phyloP scores from a whole-genome alignment of 1,140 invertebrate species.

The Scaptomyza pallida region DNA sequence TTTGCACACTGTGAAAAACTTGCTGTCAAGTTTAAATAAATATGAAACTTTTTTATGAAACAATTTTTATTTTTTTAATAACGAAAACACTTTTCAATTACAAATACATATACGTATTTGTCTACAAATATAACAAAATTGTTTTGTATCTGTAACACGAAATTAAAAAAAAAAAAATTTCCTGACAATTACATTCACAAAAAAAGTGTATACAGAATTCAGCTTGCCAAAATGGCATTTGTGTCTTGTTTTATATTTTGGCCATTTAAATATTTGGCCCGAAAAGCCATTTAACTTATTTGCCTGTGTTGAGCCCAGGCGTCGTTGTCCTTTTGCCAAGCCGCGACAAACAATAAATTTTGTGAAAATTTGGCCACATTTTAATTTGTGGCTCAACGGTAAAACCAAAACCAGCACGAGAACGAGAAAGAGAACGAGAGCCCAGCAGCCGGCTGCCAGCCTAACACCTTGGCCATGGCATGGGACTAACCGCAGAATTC shows the following conservation, averaged over 20 bases:
- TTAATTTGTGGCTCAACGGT: conserved; percentile 72
- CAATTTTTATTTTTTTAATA: too few species aligned
- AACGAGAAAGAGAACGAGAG: background rate
- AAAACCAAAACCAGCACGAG: conserved; percentile 13
- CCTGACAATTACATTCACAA: background rate
- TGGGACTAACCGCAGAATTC: conserved; percentile 64
- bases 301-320: conserved; percentile 53
- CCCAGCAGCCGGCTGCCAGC: conserved; percentile 9
- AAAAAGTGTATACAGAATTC: conserved; percentile 3
- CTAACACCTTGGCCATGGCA: conserved; percentile 55
- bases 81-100: too few species aligned
- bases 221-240: background rate
- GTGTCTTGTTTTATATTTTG: conserved; percentile 25
- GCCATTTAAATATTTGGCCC: conserved; percentile 59
- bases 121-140: background rate
- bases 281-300: conserved; percentile 74
- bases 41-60: too few species aligned
- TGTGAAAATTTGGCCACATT: conserved; percentile 74
- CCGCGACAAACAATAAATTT: conserved; percentile 75
- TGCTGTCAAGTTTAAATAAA: too few species aligned
- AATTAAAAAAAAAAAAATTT: too few species aligned
- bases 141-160: background rate
- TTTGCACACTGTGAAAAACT: too few species aligned
- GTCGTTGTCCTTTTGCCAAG: conserved; percentile 45
- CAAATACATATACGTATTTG: background rate